Percentiles rank a stretch among this genome's conserved stretches.
These are phyloP conservation scores for Xestia sexstrigata DNA, from an alignment of 2,888 invertebrate species.

Conservation along the genomic window DNA sequence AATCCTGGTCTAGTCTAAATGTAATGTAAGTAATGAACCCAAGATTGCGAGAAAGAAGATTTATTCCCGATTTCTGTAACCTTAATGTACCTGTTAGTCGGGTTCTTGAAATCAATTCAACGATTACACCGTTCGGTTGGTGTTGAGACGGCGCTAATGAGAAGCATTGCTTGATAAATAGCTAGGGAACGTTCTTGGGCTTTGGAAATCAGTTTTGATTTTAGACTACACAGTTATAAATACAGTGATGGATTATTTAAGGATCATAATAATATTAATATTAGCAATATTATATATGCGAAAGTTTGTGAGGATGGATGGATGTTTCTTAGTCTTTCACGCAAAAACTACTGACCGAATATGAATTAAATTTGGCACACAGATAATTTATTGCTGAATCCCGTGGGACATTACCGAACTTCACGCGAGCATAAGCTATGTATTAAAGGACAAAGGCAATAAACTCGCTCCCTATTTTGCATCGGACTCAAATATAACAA, in stretches of 20 bases:
- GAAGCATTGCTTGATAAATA: conserved; percentile 29
- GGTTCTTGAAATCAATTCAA: conserved; percentile 59
- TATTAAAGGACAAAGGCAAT: no score
- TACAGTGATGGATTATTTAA: not conserved
- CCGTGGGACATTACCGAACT: no score
- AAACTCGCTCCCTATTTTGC: not conserved
- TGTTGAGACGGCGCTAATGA: conserved; percentile 18
- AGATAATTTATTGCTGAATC: no score
- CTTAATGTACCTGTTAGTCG: conserved; percentile 46
- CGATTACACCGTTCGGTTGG: conserved; percentile 47
- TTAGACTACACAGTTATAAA: not conserved
- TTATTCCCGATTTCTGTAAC: conserved; percentile 49
- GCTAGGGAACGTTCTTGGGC: not conserved
- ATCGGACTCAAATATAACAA: not conserved
- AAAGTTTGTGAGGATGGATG: no score
- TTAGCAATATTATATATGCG: no score
- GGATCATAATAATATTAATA: no score
- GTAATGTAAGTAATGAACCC: conserved; percentile 54
- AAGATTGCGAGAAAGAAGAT: conserved; percentile 44
- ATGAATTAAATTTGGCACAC: no score
- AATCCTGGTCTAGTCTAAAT: conserved; percentile 42
- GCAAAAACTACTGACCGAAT: no score
- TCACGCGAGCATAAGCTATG: no score
- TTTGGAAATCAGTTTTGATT: not conserved
- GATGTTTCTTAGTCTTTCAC: no score